Conservation (phyloP, 2,888 invertebrate species). For the Leptura quadrifasciata region DNA sequence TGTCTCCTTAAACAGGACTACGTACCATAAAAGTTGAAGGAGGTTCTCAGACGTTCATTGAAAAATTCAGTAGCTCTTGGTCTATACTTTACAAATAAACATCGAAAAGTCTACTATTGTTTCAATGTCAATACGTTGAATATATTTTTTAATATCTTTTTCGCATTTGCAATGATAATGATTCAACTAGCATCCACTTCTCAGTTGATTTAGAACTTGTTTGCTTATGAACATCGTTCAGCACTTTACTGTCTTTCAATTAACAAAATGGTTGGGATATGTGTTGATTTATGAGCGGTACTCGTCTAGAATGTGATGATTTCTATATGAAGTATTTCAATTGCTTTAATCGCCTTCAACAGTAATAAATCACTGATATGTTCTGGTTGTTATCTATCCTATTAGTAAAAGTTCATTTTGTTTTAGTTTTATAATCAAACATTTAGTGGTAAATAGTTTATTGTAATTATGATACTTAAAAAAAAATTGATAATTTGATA, state of each 20-base stretch:
- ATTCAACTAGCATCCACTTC: neutral
- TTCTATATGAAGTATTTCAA: slow-evolving; percentile 4
- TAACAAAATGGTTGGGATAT: neutral
- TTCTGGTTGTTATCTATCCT: neutral
- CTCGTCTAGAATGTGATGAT: neutral
- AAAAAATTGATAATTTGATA: too few species aligned
- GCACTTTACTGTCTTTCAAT: slow-evolving; percentile 7
- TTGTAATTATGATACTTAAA: too few species aligned
- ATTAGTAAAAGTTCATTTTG: neutral
- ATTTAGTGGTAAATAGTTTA: too few species aligned
- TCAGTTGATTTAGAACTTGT: neutral
- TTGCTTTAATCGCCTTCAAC: neutral
- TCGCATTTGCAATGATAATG: neutral
- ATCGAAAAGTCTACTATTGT: too few species aligned
- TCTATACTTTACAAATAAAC: too few species aligned
- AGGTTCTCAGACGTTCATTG: too few species aligned
- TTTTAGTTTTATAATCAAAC: neutral
- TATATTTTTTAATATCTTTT: neutral
- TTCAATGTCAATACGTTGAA: too few species aligned
- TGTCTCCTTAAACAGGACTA: too few species aligned
- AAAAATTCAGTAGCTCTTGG: too few species aligned
- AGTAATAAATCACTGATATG: slow-evolving; percentile 1
- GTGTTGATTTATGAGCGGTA: neutral
- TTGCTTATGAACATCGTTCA: slow-evolving; percentile 7
- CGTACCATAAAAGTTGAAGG: too few species aligned